phyloP scores from a whole-genome alignment of 2,113 vertebrate species.

The Eulacestoma nigropectus region DNA sequence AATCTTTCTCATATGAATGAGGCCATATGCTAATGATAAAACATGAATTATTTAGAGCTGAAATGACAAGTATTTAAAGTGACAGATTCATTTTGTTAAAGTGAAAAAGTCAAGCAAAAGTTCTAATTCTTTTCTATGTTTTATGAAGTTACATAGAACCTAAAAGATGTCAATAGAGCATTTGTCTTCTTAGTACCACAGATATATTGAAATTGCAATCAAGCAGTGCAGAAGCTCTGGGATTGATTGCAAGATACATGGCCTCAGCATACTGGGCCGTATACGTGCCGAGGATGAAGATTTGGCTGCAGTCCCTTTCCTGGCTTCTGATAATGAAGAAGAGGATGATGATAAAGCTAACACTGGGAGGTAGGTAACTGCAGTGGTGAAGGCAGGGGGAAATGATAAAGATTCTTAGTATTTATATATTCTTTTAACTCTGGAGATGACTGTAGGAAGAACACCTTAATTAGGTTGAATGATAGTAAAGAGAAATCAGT shows the following conservation, averaged over 20 bases:
- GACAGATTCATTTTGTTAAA: background rate
- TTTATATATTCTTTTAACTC: background rate
- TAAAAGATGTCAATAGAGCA: background rate
- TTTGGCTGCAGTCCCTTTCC: constrained; percentile 90
- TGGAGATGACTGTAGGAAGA: background rate
- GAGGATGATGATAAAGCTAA: constrained; percentile 94
- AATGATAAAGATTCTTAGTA: background rate
- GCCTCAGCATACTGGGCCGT: constrained; percentile 87
- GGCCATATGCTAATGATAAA: background rate
- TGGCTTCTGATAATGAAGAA: constrained; percentile 97
- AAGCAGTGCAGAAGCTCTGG: constrained; percentile 98
- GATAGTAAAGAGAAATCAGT: background rate
- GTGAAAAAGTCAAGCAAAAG: background rate
- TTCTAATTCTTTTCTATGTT: background rate
- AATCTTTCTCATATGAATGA: background rate
- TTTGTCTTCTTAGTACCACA: constrained; percentile 82
- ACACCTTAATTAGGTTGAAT: background rate
- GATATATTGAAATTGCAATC: constrained; percentile 93
- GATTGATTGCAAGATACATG: constrained; percentile 97
- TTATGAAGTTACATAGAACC: background rate
- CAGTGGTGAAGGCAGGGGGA: rapidly evolving
- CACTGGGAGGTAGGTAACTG: constrained; percentile 82
- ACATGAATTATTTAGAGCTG: background rate
- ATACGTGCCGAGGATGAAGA: constrained; percentile 94
- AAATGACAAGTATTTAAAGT: background rate